Conservation (phyloP, 2,888 invertebrate species). For the Melangyna quadrimaculata region DNA sequence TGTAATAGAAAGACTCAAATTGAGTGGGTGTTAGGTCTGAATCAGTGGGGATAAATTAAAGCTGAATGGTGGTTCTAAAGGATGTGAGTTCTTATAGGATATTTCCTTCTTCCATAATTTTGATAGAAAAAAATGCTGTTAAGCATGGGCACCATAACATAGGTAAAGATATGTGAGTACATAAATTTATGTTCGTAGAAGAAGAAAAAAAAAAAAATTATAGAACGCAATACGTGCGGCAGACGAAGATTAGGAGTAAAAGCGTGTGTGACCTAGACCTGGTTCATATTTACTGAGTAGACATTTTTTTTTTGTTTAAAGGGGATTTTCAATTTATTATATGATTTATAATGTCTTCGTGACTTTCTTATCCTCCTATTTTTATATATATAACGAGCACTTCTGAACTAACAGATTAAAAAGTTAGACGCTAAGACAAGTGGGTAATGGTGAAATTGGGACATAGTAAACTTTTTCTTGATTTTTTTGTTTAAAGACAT, state of each 20-base stretch:
- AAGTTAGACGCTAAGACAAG: conserved; percentile 5
- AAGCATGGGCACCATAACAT: neutral
- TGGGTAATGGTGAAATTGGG: neutral
- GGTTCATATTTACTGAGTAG: conserved; percentile 29
- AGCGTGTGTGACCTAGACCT: conserved; percentile 64
- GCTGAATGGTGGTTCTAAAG: conserved; percentile 22
- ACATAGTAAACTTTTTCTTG: neutral
- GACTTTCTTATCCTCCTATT: conserved; percentile 31
- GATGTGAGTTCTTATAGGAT: conserved; percentile 33
- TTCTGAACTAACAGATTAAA: conserved; percentile 38
- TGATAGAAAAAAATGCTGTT: conserved; percentile 5
- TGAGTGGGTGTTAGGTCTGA: conserved; percentile 13
- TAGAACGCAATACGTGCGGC: conserved; percentile 17
- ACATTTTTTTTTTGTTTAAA: neutral
- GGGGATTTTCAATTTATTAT: conserved; percentile 37
- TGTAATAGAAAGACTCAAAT: conserved; percentile 8
- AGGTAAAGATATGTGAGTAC: neutral
- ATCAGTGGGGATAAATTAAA: conserved; percentile 46
- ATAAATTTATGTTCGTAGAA: neutral
- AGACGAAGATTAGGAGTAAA: conserved; percentile 25
- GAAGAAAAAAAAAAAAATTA: neutral
- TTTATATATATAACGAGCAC: neutral
- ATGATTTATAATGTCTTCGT: conserved; percentile 65
- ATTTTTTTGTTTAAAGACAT: neutral
- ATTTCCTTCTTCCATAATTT: conserved; percentile 23